Conservation (phyloP, 2,888 invertebrate genomes). For the Dysmachus trigonus region DNA sequence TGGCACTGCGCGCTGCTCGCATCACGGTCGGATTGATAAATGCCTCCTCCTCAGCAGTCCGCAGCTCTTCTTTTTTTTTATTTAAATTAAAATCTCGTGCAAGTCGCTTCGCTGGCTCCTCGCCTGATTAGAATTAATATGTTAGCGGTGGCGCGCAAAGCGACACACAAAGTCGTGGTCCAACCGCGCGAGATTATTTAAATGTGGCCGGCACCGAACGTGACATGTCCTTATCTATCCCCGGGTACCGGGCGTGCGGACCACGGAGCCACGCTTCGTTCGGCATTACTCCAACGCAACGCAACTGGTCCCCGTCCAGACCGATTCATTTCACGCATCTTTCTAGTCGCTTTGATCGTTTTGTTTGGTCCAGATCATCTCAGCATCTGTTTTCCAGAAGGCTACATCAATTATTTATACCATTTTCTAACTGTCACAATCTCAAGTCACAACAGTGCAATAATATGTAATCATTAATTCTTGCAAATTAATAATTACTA, state of each 20-base stretch:
- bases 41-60: neutral
- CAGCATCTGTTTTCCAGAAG: neutral
- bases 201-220: neutral
- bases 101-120: neutral
- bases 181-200: neutral
- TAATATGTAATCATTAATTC: no score
- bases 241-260: neutral
- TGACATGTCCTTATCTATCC: neutral
- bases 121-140: slow-evolving; percentile 28
- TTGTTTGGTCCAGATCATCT: neutral
- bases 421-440: no score
- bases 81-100: slow-evolving; percentile 10
- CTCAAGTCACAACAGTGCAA: no score
- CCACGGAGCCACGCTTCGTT: neutral
- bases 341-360: neutral
- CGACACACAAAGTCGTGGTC: neutral
- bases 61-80: neutral
- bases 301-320: neutral
- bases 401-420: neutral
- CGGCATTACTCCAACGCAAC: slow-evolving; percentile 7
- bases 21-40: slow-evolving; percentile 35
- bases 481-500: no score
- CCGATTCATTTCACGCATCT: neutral
- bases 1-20: neutral
- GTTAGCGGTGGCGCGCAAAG: slow-evolving; percentile 3